Base-by-base conservation (phyloP, 2,113 vertebrate species). In the Stercorarius parasiticus region DNA sequence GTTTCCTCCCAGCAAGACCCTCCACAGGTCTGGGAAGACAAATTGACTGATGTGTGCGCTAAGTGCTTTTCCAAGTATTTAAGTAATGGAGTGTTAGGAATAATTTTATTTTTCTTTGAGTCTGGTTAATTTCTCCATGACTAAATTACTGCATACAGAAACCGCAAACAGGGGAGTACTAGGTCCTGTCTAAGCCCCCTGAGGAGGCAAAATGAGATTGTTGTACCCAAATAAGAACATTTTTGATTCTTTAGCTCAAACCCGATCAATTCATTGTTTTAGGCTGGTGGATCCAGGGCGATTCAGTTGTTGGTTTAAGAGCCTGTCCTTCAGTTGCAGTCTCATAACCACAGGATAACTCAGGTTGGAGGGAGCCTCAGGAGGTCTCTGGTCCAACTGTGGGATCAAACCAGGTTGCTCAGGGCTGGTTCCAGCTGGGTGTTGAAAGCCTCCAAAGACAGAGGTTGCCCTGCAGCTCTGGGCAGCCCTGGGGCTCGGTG, bases 101-200 rank as follows among this genome's bases (percentile, higher is more conserved):
- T 78, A 53, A 52, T 95, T 96, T 84, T 67, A 30, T 70, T 86
- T 95, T 49, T 29, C n/a, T 79, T 92, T 84, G 32, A 92, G 56
- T 74, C 72, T 64, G 38, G 47, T 71, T 88, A 34, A 61, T 82
- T 71, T 91, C 79, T 86, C 34, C 2, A 6, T 50, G 76, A 40
- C 36, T 59, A 52, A 88, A 94, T 78, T 77, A 50, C 29, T 65
- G 26, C 67, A 25, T 82, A 27, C 3, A 71, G 70, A 66, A 93
- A 69, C 79, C 0, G 0, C 30, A 64, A 52, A 42, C 8, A 6
- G 16, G 19, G 74, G 20, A 82, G 52, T 43, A 71, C 25, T 5
- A 86, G 29, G 40, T 74, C 34, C 65, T 74, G 11, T 50, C 36
- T 70, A 23, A 69, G 47, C 25, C 38, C n/a, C 19, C 34, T 47